Evolutionary conservation across 1,140 invertebrate genomes (phyloP), one percentile per base, ranked within the genome.

Genomic region (Halyomorpha halys): DNA sequence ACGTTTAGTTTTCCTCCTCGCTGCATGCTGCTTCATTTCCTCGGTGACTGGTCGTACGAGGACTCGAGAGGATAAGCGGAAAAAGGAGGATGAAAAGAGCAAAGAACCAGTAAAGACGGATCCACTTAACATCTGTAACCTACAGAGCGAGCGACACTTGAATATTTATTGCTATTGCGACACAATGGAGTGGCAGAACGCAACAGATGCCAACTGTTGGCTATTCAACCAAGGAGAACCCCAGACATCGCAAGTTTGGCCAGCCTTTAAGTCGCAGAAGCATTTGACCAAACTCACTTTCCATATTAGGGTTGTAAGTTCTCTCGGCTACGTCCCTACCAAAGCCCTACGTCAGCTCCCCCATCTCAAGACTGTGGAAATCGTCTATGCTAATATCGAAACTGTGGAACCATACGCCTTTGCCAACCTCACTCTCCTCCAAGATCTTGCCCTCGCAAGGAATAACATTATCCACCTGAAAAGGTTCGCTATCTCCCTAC

Each of bases 301-400:
- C 68, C 82, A 83, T 69, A 80, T 88, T 9, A 80, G 83, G 56
- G 78, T 80, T 19, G 80, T 82, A 65, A 83, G 83, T 5, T 79
- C 78, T 13, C 74, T 89, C 21, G 79, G 78, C 25, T 85, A 83
- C 70, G 79, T 89, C 54, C 87, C 86, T 1, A 86, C 82, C 1
- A 79, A 80, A 70, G 80, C 83, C 21, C 74, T 89, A 15, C 77
- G 79, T 30, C 81, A 82, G 68, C 74, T 89, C 68, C 82, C 80
- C 65, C 79, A 83, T 64, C 74, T 90, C 49, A 78, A 78, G 70
- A 80, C 77, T 44, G 76, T 89, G 65, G 79, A 80, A 70, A 82
- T 90, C 56, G 80, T 83, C 66, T 86, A 89, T 69, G 86, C 83
- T 0, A 83, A 79, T 61, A 84, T 90, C 61, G 74, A 81, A 53